Evolutionary conservation across 2,113 vertebrate genomes (phyloP), one percentile per base, ranked within the genome.

Genomic region (Sylvilagus bachmani): DNA sequence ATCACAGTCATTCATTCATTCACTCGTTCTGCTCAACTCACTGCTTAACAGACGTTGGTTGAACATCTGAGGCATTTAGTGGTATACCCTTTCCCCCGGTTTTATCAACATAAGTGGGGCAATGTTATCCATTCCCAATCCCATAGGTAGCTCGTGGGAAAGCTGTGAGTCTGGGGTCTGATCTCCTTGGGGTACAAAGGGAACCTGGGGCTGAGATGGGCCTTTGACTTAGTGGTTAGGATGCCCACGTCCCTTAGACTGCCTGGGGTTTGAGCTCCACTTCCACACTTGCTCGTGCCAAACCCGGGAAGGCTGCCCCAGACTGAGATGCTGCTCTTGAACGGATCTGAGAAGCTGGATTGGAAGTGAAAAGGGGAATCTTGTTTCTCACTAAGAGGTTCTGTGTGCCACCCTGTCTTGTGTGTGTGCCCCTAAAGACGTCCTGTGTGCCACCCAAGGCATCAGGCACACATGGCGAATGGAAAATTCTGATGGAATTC

Each of bases 391-490:
- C 49, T 55, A 29, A 69, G 51, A 74, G 49, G 88, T 11, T 31
- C 25, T 6, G 9, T 25, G 17, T 13, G 22, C 64, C 1, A 19
- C 81, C 67, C 53, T 49, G 33, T 38, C 44, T 82, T 62, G 61
- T 10, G 7, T 19, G 31, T 69, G 1, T 44, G 33, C 70, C 82
- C 24, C 38, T 0, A 51, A 14, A 61, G 12, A 62, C 38, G 9
- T 61, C 78, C 36, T 33, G 5, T 29, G 51, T 85, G n/a, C 79
- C 58, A 2, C 14, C 0, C 0, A 84, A 74, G 71, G 10, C 10
- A 10, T 36, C 3, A 0, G 6, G 6, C 33, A 6, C 31, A 53
- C 21, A 0, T 4, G 3, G 44, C 44, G 6, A 16, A 22, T 44
- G 1, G 24, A 17, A 27, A 79, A 38, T 71, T 53, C 38, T 11